These are phyloP conservation scores for Drosophila prostipennis DNA, from an alignment of 2,888 invertebrate species.

Conservation along the genomic window DNA sequence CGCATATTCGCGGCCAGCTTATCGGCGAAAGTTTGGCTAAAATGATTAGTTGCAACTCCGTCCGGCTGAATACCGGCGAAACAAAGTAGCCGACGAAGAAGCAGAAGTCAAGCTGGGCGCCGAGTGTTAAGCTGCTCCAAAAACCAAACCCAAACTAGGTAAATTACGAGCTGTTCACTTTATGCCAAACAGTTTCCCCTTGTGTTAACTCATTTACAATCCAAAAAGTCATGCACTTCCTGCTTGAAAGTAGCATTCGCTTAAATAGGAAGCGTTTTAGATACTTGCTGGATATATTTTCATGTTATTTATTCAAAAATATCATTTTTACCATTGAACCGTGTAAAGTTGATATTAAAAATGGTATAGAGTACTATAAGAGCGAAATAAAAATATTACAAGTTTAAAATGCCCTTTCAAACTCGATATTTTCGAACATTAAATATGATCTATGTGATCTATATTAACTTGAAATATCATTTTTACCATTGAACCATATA, in stretches of 20 bases:
- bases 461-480: no score
- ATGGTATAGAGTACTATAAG: no score
- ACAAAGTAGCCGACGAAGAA: not conserved
- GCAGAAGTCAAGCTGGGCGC: not conserved
- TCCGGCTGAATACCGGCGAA: not conserved
- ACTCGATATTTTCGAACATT: no score
- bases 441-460: no score
- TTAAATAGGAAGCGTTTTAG: not conserved
- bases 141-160: constrained; percentile 23
- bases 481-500: no score
- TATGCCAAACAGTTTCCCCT: constrained; percentile 68
- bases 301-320: no score
- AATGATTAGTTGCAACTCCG: constrained; percentile 25
- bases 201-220: constrained; percentile 58
- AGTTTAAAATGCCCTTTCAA: no score
- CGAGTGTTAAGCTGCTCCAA: not conserved
- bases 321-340: no score
- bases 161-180: constrained; percentile 78
- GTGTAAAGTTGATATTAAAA: no score
- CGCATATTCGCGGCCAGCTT: constrained; percentile 20
- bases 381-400: not conserved
- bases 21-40: constrained; percentile 20
- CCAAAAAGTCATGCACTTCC: not conserved
- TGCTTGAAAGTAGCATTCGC: no score
- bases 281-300: no score